Percentiles rank a stretch among this genome's conserved stretches.
Evolutionary conservation across 2,797 vertebrate genomes (phyloP).

Genomic region (Pseudomugil tenellus): DNA sequence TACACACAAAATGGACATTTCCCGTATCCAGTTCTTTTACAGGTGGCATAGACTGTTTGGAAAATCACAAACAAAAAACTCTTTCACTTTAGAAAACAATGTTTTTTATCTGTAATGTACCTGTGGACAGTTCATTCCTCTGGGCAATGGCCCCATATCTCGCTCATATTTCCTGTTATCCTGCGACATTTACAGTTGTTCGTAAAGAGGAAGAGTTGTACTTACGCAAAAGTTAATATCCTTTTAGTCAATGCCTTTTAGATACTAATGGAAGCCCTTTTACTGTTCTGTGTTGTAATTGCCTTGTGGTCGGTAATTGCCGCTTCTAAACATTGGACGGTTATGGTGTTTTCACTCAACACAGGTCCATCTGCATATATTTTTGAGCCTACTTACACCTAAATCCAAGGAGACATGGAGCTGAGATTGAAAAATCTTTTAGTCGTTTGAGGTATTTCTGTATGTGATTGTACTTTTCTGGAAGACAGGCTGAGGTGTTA

Average conservation of each 20-base stretch:
- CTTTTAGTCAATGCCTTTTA: not conserved
- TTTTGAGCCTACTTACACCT: not conserved
- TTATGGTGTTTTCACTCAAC: not conserved
- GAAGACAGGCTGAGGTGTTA: conserved; percentile 13
- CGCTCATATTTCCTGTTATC: not conserved
- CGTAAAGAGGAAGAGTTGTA: not conserved
- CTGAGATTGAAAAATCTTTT: no score
- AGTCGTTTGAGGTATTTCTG: conserved; percentile 10
- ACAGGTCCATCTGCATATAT: not conserved
- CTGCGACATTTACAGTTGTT: not conserved
- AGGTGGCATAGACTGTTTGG: not conserved
- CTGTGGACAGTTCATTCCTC: not conserved
- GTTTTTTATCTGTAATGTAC: not conserved
- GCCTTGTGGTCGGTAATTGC: not conserved
- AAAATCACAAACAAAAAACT: not conserved
- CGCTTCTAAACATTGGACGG: not conserved
- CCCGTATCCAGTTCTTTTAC: no score
- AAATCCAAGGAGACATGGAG: not conserved
- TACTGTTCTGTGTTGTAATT: not conserved
- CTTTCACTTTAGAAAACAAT: not conserved
- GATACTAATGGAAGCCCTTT: not conserved
- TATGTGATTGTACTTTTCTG: conserved; percentile 20
- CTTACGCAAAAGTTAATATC: not conserved
- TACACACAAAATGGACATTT: no score
- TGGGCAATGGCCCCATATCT: not conserved